These are phyloP conservation scores for Agraylea sexmaculata DNA, from an alignment of 1,140 invertebrate species.

Conservation along the genomic window DNA sequence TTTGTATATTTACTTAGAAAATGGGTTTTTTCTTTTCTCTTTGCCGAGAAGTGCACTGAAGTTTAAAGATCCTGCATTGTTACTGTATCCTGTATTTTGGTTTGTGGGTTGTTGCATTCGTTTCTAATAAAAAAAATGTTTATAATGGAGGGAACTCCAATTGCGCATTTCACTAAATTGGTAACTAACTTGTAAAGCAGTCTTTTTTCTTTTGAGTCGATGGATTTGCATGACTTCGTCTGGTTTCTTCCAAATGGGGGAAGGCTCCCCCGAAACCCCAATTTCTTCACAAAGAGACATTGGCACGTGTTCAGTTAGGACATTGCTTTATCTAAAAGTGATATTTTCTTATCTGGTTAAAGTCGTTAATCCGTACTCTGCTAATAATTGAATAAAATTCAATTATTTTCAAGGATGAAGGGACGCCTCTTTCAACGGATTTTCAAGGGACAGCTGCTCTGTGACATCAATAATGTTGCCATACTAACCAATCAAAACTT, in stretches of 20 bases:
- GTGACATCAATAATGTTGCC: no score
- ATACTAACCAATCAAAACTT: no score
- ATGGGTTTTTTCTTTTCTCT: slow-evolving; percentile 66
- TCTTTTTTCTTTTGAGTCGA: slow-evolving; percentile 54
- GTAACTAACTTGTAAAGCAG: slow-evolving; percentile 53
- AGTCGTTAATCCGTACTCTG: no score
- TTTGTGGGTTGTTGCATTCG: slow-evolving; percentile 34
- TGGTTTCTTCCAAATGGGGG: slow-evolving; percentile 38
- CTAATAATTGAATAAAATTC: no score
- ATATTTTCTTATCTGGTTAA: no score
- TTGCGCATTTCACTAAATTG: slow-evolving; percentile 13
- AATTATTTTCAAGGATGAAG: no score
- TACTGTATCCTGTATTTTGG: slow-evolving; percentile 20
- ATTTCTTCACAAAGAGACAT: no score
- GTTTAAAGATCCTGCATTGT: slow-evolving; percentile 27
- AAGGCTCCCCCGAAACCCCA: no score
- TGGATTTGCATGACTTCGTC: slow-evolving; percentile 55
- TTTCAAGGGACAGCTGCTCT: no score
- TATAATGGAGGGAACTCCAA: not conserved
- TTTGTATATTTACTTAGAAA: slow-evolving; percentile 42
- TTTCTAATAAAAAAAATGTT: slow-evolving; percentile 25
- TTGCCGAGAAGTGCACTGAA: slow-evolving; percentile 35
- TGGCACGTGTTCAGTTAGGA: no score
- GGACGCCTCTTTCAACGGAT: no score
- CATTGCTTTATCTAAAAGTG: no score